These are phyloP conservation scores for Myotis pilosus DNA, from an alignment of 2,797 vertebrate genomes.

Conservation along the genomic window DNA sequence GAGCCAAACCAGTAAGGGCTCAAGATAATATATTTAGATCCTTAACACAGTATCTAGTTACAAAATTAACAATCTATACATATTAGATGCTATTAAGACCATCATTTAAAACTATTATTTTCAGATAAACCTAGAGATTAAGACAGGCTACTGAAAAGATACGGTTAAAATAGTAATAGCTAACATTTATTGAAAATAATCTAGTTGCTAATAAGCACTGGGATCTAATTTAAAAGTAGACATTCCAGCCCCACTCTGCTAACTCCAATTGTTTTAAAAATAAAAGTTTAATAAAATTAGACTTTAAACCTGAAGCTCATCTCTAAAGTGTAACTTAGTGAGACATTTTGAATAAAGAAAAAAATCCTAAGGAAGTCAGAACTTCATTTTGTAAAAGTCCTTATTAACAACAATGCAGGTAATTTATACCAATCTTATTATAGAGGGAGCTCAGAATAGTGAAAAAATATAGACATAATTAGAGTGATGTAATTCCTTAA, in stretches of 20 bases:
- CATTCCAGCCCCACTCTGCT: neutral
- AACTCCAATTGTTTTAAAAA: neutral
- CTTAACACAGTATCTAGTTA: neutral
- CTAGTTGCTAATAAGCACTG: neutral
- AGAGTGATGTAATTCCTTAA: neutral
- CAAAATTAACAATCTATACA: slow-evolving; percentile 20
- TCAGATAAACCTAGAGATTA: neutral
- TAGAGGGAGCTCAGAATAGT: neutral
- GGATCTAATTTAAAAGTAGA: slow-evolving; percentile 26
- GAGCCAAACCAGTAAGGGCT: no score
- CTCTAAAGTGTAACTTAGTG: neutral
- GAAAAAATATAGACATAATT: neutral
- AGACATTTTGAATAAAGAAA: neutral
- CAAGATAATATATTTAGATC: neutral
- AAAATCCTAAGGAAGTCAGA: neutral
- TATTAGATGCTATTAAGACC: slow-evolving; percentile 19
- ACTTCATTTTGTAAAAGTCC: slow-evolving; percentile 18
- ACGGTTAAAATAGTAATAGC: neutral
- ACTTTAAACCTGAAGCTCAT: slow-evolving; percentile 26
- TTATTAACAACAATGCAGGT: neutral
- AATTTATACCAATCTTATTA: neutral
- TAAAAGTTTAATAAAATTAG: slow-evolving; percentile 28
- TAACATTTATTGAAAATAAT: neutral
- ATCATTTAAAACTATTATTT: neutral
- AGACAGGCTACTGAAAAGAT: neutral